Evolutionary conservation across 2,113 vertebrate genomes (phyloP).

Genomic region (Cinclus cinclus): DNA sequence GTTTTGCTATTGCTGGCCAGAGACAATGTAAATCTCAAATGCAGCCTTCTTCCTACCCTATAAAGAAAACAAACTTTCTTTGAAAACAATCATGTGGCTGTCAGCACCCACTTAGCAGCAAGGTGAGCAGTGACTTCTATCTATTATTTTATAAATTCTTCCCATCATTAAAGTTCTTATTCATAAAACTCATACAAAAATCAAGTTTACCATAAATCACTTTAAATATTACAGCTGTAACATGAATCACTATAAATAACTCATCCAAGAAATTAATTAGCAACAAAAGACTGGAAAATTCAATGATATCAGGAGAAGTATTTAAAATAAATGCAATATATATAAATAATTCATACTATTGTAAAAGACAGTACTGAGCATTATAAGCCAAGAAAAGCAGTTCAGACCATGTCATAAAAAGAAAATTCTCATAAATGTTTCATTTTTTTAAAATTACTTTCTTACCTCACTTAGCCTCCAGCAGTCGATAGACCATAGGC

Average conservation of each 20-base stretch:
- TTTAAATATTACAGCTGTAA: neutral
- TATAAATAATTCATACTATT: neutral
- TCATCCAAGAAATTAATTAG: neutral
- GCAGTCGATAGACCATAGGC: neutral
- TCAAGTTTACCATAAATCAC: neutral
- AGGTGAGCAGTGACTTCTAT: neutral
- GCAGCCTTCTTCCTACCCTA: neutral
- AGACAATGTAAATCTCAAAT: neutral
- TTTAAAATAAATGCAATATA: neutral
- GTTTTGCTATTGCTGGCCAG: neutral
- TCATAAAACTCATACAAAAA: neutral
- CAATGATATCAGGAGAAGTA: neutral
- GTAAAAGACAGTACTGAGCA: neutral
- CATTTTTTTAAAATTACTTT: neutral
- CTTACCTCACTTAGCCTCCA: conserved; percentile 12
- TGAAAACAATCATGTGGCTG: neutral
- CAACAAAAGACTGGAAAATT: neutral
- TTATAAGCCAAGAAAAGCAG: neutral
- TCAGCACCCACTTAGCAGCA: neutral
- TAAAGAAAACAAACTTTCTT: neutral
- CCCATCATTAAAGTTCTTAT: neutral
- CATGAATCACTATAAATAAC: neutral
- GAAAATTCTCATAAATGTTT: conserved; percentile 43
- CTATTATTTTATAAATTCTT: neutral
- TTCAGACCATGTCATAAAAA: neutral